phyloP scores from a whole-genome alignment of 2,113 vertebrate genomes.

The Cygnus atratus region DNA sequence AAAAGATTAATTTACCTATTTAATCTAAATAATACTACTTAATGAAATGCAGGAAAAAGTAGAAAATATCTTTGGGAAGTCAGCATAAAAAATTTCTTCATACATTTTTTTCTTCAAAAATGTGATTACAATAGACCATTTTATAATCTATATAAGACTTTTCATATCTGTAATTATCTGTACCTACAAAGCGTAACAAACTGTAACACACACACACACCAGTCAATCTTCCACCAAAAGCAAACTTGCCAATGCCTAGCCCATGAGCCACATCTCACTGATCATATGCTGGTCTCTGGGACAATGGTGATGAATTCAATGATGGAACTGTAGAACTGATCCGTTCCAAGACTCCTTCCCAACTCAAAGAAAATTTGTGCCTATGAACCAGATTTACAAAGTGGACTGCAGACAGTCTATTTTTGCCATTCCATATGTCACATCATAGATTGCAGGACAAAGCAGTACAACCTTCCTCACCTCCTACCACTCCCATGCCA shows the following conservation, averaged over 20 bases:
- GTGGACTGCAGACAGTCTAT: background rate
- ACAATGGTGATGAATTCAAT: background rate
- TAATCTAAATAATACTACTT: background rate
- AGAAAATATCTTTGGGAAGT: background rate
- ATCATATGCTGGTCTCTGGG: background rate
- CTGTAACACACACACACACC: background rate
- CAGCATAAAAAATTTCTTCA: background rate
- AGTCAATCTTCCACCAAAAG: background rate
- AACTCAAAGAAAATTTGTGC: background rate
- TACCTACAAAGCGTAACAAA: background rate
- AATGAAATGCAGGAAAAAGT: background rate
- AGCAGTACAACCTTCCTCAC: background rate
- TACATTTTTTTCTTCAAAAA: background rate
- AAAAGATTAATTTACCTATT: background rate
- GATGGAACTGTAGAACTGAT: background rate
- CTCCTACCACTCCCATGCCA: background rate
- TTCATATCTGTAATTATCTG: background rate
- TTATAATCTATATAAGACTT: background rate
- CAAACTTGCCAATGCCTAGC: background rate
- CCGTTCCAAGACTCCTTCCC: background rate
- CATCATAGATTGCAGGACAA: background rate
- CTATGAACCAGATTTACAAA: background rate
- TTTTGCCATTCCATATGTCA: background rate
- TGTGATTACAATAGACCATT: background rate
- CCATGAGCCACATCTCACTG: fast-evolving